Evolutionary conservation across 2,113 vertebrate genomes (phyloP).

Genomic region (Chaenogobius annularis): DNA sequence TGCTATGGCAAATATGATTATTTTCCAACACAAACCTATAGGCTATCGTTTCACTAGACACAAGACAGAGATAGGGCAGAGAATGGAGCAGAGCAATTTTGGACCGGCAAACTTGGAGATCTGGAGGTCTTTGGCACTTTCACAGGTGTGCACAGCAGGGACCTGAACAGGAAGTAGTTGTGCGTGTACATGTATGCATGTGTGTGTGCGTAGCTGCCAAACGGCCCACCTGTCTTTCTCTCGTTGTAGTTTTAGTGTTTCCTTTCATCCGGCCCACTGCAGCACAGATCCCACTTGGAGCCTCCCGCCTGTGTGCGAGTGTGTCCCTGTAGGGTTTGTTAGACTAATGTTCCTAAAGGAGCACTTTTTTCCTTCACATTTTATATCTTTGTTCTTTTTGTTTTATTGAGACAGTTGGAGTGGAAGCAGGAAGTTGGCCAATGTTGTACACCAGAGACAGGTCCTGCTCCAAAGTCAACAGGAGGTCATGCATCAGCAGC

Average conservation of each 20-base stretch:
- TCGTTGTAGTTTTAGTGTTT: slow-evolving; percentile 79
- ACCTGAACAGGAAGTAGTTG: slow-evolving; percentile 59
- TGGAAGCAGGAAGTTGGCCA: slow-evolving; percentile 73
- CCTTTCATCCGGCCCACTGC: slow-evolving; percentile 76
- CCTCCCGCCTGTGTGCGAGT: slow-evolving; percentile 55
- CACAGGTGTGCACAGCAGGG: slow-evolving; percentile 75
- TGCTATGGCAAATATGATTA: not conserved
- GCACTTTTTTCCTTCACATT: slow-evolving; percentile 64
- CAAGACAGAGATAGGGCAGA: not conserved
- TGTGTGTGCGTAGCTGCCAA: slow-evolving; percentile 64
- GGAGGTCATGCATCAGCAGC: slow-evolving; percentile 63
- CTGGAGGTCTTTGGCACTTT: slow-evolving; percentile 66
- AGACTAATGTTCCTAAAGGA: slow-evolving; percentile 76
- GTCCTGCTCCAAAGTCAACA: slow-evolving; percentile 70
- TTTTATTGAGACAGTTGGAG: slow-evolving; percentile 74
- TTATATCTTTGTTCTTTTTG: slow-evolving; percentile 74
- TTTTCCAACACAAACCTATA: not conserved
- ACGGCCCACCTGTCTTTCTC: slow-evolving; percentile 77
- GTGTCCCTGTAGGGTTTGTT: slow-evolving; percentile 44
- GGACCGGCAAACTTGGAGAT: slow-evolving; percentile 31
- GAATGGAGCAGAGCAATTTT: not conserved
- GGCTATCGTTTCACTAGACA: not conserved
- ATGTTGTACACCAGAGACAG: slow-evolving; percentile 68
- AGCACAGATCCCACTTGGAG: slow-evolving; percentile 75
- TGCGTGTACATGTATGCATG: slow-evolving; percentile 18